Percentiles rank a stretch among this genome's conserved stretches.
phyloP scores from a whole-genome alignment of 2,888 invertebrate genomes.

The Penaeus monodon region DNA sequence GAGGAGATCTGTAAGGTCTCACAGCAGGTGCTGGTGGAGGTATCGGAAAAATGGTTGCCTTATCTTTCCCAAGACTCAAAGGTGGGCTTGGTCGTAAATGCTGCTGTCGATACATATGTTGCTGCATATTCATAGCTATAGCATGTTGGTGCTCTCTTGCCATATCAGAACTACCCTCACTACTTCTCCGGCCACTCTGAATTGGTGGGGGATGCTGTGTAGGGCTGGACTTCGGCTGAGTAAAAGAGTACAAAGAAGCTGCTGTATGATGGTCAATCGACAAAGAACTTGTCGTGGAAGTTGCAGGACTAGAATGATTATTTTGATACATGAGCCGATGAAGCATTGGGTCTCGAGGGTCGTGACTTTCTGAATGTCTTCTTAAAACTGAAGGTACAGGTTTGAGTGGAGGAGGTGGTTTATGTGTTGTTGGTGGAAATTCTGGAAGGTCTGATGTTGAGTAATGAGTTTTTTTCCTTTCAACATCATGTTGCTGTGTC shows the following conservation, averaged over 20 bases:
- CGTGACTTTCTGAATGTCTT: constrained; percentile 50
- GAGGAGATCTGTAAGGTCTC: constrained; percentile 22
- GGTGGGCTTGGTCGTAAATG: constrained; percentile 29
- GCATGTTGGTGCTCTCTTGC: constrained; percentile 38
- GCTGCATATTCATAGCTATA: constrained; percentile 35
- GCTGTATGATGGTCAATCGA: constrained; percentile 11
- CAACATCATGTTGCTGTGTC: constrained; percentile 25
- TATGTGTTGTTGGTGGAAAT: constrained; percentile 35
- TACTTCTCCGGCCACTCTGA: constrained; percentile 26
- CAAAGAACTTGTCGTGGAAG: constrained; percentile 19
- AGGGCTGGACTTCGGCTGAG: constrained; percentile 23
- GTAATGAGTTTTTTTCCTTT: constrained; percentile 23
- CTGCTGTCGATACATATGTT: constrained; percentile 26
- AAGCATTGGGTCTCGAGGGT: constrained; percentile 22
- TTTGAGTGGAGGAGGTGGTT: constrained; percentile 51
- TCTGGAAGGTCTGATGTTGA: constrained; percentile 55
- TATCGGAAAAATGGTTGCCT: constrained; percentile 51
- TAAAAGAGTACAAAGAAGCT: constrained; percentile 10
- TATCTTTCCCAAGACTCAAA: constrained; percentile 52
- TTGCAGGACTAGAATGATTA: constrained; percentile 23
- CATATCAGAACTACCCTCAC: constrained; percentile 38
- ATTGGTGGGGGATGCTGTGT: constrained; percentile 20
- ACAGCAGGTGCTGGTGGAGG: constrained; percentile 33
- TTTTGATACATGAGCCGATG: constrained; percentile 18
- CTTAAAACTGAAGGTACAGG: constrained; percentile 38